Evolutionary conservation across 2,113 vertebrate species (phyloP), one percentile per base, ranked within the genome.

Genomic region (Pao palembangensis): DNA sequence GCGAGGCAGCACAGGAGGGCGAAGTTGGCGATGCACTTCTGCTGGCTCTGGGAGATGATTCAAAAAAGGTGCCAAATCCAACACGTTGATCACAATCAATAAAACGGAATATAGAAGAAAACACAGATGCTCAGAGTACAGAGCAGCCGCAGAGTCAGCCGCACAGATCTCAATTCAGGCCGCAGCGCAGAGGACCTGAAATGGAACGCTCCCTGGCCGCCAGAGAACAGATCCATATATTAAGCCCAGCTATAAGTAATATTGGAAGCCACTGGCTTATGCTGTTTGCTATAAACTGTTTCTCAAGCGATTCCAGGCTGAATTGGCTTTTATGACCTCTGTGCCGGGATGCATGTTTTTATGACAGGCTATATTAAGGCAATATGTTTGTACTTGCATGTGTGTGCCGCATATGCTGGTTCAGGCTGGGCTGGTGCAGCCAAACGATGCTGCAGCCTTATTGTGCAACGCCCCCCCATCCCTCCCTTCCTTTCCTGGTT

Each of bases 1-100:
- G 93, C 93, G 38, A 93, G 95, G 88, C 96, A 98, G 91, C 94
- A 97, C 48, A 96, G 87, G 76, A 98, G 91, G 31, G 96, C 96
- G 69, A 98, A 95, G 88, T 94, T 86, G 85, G 95, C 95, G 20
- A 98, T 93, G 85, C 95, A 96, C 89, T 95, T 98, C 92, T 98
- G 96, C 88, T 96, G 95, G 54, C 93, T 97, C 96, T 98, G 89
- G 44, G 65, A 55, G 41, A 71, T 14, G 28, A 13, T 47, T 49
- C 13, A 60, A 38, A 38, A 12, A 38, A 38, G 10, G 8, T 2
- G 1, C 10, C 8, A 38, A 38, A 38, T 8, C 8, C 34, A 38
- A 38, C 34, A 38, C 28, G 8, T 31, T 12, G 11, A 38, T 12
- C 34, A 10, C 11, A 8, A 38, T 38, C 34, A 8, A 12, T 38